Evolutionary conservation across 1,140 invertebrate genomes (phyloP).

Genomic region (Macrostomum lignano): DNA sequence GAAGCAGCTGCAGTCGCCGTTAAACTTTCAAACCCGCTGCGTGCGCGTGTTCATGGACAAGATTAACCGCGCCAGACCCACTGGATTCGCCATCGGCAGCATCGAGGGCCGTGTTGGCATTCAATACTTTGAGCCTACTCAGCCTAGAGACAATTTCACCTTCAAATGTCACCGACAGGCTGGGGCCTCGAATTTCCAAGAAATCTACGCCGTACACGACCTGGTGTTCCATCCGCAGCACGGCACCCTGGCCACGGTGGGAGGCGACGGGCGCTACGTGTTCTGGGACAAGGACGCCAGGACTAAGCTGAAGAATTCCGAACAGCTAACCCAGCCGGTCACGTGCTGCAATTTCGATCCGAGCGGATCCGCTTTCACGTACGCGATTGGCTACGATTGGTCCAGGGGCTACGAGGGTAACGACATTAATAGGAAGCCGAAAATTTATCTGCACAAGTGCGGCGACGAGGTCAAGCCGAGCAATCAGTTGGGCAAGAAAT

Average conservation of each 20-base stretch:
- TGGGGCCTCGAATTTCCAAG: conserved; percentile 43
- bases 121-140: conserved; percentile 64
- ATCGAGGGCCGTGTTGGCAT: conserved; percentile 52
- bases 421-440: conserved; percentile 8
- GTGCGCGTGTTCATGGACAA: conserved; percentile 62
- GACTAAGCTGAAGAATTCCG: conserved; percentile 71
- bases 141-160: conserved; percentile 94
- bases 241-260: conserved; percentile 80
- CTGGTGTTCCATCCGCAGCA: conserved; percentile 89
- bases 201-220: conserved; percentile 69
- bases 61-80: conserved; percentile 35
- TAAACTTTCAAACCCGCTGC: too few relatives aligned
- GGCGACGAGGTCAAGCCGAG: conserved; percentile 57
- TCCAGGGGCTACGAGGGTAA: conserved; percentile 19
- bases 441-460: conserved; percentile 55
- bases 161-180: conserved; percentile 94
- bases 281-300: conserved; percentile 99
- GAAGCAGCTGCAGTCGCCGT: conserved; percentile 66
- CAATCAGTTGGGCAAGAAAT: too few relatives aligned
- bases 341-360: conserved; percentile 73
- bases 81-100: conserved; percentile 58
- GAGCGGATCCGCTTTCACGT: conserved; percentile 86
- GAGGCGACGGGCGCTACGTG: conserved; percentile 79
- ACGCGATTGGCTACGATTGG: conserved; percentile 93
- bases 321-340: conserved; percentile 70